Evolutionary conservation across 2,113 vertebrate genomes (phyloP), one percentile per base, ranked within the genome.

Genomic region (Chaenocephalus aceratus): DNA sequence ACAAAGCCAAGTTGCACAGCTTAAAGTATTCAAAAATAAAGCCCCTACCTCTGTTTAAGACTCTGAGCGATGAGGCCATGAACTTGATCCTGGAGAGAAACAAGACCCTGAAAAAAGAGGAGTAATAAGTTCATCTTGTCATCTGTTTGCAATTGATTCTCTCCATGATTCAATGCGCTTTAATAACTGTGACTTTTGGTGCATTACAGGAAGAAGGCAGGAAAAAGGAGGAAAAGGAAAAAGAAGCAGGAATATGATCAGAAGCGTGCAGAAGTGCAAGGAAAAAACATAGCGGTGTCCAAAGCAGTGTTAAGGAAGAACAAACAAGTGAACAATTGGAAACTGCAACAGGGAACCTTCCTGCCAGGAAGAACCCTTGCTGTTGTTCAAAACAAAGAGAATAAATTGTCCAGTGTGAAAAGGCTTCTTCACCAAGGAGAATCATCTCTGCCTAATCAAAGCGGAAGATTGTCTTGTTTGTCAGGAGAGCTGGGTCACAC

Each of bases 1-100:
- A 99, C 94, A 93, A 94, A 89, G 90, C 90, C 57, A 95, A 92
- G 0, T 82, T 98, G 48, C 80, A 91, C 65, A 91, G 56, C 51
- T 83, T 95, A 72, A 93, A 91, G 56, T 80, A 60, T 56, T 84
- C 30, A 86, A 93, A 77, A 73, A 85, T 36, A 73, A 95, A 77
- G 94, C 95, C 92, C 82, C 86, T 53, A 91, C 0, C 44, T 44
- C 16, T 92, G 49, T 0, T 0, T 0, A 65, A 81, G 10, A 77
- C 1, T 52, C 57, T 93, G 48, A 30, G 58, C 51, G 0, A 0
- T 5, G 58, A 77, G 6, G 16, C 41, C 1, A 2, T 91, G 9
- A 0, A 0, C 0, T 6, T 0, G 2, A 26, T 94, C 72, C 0
- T 6, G 46, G 0, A 59, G 6, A 87, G 83, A 69, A 93, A 92